Evolutionary conservation across 2,888 invertebrate species (phyloP), one percentile per base, ranked within the genome.

Genomic region (Vandiemenella viatica): DNA sequence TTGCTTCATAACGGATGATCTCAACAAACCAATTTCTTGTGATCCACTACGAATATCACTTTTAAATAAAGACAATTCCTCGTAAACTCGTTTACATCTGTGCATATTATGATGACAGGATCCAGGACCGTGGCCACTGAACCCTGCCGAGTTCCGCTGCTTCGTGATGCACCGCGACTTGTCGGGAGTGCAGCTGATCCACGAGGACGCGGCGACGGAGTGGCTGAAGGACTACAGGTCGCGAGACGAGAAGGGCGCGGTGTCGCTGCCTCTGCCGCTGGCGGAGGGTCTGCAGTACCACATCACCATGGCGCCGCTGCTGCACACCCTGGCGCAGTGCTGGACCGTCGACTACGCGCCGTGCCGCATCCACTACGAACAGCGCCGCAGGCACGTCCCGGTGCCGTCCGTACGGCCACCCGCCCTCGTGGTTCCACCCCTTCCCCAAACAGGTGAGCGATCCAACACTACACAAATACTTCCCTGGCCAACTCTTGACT

Each of bases 401-500:
- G 18, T 47, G 16, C 15, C 23, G 5, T 47, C 47, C 47, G 4
- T 47, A 47, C 42, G 47, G 47, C 13, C 32, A 40, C 15, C 47
- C 47, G 8, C 47, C 47, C 21, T 23, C 26, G 1, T 47, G 47
- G 47, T 47, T n/a, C 42, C 47, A 47, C 43, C 47, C 41, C 10
- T 42, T 47, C 18, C 47, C 47, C 22, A 5, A n/a, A 8, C 21
- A 19, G 43, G n/a, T n/a, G n/a, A n/a, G n/a, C n/a, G n/a, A n/a
- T n/a, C n/a, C n/a, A n/a, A n/a, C n/a, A n/a, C n/a, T n/a, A n/a
- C n/a, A n/a, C n/a, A n/a, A n/a, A n/a, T n/a, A n/a, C n/a, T n/a
- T n/a, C n/a, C n/a, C n/a, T n/a, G n/a, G n/a, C n/a, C n/a, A n/a
- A n/a, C n/a, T n/a, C n/a, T n/a, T n/a, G n/a, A n/a, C n/a, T n/a